Conservation (phyloP, 2,888 invertebrate genomes). For the Diaphora mendica region DNA sequence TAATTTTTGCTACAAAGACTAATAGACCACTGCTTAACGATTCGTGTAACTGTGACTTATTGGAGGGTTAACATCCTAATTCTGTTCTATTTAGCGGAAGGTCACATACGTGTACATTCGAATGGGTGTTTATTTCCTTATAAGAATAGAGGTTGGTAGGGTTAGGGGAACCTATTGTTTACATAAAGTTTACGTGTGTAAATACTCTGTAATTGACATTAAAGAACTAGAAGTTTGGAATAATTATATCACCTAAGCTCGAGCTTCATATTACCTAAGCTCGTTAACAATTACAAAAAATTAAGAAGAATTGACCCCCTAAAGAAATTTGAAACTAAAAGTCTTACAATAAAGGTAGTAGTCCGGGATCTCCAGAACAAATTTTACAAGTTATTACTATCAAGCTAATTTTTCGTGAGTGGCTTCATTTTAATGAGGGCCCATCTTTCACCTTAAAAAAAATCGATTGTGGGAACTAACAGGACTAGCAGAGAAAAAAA, state of each 20-base stretch:
- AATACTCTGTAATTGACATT: background rate
- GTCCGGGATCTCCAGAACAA: too few species aligned
- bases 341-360: too few species aligned
- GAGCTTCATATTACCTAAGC: background rate
- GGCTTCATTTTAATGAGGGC: too few species aligned
- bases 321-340: too few species aligned
- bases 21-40: constrained; percentile 49
- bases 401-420: too few species aligned
- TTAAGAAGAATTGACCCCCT: background rate
- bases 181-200: background rate
- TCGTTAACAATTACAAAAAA: background rate
- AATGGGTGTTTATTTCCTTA: constrained; percentile 36
- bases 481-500: too few species aligned
- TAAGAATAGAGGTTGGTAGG: constrained; percentile 23
- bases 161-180: constrained; percentile 6
- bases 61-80: constrained; percentile 57
- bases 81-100: constrained; percentile 60
- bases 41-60: constrained; percentile 59
- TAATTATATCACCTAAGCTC: too few species aligned
- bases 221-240: too few species aligned
- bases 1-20: constrained; percentile 35
- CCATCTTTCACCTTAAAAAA: too few species aligned
- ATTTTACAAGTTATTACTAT: too few species aligned
- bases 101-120: constrained; percentile 38
- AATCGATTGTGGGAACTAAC: too few species aligned